Evolutionary conservation across 2,797 vertebrate genomes (phyloP), one percentile per base, ranked within the genome.

Genomic region (Sebastes paucispinis): DNA sequence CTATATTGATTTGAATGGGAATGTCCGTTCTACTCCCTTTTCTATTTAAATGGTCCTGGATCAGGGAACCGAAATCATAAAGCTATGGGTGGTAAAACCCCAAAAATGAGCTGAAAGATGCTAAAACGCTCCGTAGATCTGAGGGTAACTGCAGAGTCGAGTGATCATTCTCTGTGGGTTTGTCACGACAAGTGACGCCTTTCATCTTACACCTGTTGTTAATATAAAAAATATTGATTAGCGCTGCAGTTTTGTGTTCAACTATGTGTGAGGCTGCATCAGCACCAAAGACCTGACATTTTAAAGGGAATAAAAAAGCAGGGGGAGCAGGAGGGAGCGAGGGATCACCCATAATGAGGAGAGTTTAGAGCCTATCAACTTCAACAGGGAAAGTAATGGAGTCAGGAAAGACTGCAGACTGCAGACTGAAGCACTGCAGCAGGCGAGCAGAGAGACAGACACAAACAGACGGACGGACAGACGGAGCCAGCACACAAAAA

Each of bases 291-390:
- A 39, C 18, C n/a, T 73, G 83, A 80, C 82, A 80, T 84, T 87
- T 85, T 8, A 79, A 78, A 82, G 36, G n/a, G 82, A 62, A 67
- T 79, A 79, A 81, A 89, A 80, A 73, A 8, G 81, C 10, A 18
- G 12, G 75, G 62, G 16, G 22, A 70, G 71, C 58, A 69, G 70
- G 50, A 60, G 69, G 70, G 79, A 69, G 75, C n/a, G 62, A 76
- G 75, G 66, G 84, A 73, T 73, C 73, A 78, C 58, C 80, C 67
- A 63, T 86, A 89, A 88, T 89, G 79, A 89, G 72, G 54, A 31
- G 60, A 84, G 68, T 91, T 91, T 91, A 93, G 63, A 75, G 80
- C 55, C 82, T 69, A 88, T 90, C 81, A 84, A 74, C 83, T 72
- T 74, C 69, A 83, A 80, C 25, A 1, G 77, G 57, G 79, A 68